Base-by-base conservation (phyloP, 2,888 invertebrate species). In the Margaritifera margaritifera region DNA sequence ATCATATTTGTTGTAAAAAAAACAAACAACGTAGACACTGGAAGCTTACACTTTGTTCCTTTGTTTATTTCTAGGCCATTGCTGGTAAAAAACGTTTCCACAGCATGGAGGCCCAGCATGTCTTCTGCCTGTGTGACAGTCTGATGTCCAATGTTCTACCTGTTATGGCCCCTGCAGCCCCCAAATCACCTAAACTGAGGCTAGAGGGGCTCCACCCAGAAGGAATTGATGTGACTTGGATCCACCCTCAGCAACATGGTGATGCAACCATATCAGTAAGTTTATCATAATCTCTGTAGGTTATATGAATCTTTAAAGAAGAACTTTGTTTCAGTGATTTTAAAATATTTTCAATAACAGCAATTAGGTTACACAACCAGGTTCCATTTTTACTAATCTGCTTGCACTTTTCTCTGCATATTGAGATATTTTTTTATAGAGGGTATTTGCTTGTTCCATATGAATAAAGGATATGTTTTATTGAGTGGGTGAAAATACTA, bases 171-270 rank as follows among this genome's bases (percentile, higher is more conserved):
- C 84, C 89, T 11, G 87, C 88, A 4, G 88, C 89, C 19, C 89
- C 89, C 27, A 84, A 80, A 67, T 87, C 89, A 3, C 88, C 90
- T n/a, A 84, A 84, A 52, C 82, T 89, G 55, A 75, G 86, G 18
- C 80, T 90, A 19, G 89, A 89, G 65, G 86, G 88, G 11, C 84
- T 90, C 76, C 82, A 85, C 68, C 80, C 85, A 5, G 84, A 88
- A 50, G 90, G 90, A 5, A 85, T 90, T 63, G 89, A 89, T 75
- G 84, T 90, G 66, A 86, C 86, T 20, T 90, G 90, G 90, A 83
- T 85, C 74, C 82, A 82, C 51, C 89, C 89, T 2, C 88, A 89
- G 66, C 89, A 90, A 73, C 86, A 81, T 71, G 89, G 88, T 18
- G 89, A 89, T 72, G 89, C 87, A 19, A 78, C 75, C n/a, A 83